These are phyloP conservation scores for Stomorhina lunata DNA, from an alignment of 2,888 invertebrate species.

Conservation along the genomic window DNA sequence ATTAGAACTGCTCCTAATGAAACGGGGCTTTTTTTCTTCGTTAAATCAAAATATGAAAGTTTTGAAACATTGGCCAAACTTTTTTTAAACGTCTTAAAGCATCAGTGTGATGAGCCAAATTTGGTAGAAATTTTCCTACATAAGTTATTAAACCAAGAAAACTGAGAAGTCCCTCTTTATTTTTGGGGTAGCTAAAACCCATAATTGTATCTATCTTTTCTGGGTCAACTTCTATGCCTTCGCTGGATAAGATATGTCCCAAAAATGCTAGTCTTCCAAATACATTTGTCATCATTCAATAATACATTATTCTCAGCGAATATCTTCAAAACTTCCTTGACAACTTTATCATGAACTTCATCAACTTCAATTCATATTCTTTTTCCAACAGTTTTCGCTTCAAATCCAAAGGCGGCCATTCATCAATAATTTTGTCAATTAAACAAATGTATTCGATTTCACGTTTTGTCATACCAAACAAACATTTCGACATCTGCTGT, in stretches of 20 bases:
- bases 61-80: slow-evolving; percentile 54
- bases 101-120: slow-evolving; percentile 68
- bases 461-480: not conserved
- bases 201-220: slow-evolving; percentile 66
- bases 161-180: slow-evolving; percentile 71
- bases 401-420: not conserved
- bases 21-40: slow-evolving; percentile 72
- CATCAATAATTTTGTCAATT: slow-evolving; percentile 13
- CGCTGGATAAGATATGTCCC: not conserved
- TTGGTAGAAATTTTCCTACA: slow-evolving; percentile 68
- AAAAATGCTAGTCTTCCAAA: slow-evolving; percentile 8
- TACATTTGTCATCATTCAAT: slow-evolving; percentile 5
- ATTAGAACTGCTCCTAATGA: slow-evolving; percentile 72
- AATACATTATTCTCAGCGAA: not conserved
- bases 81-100: slow-evolving; percentile 71
- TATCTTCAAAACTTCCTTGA: no score
- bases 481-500: slow-evolving; percentile 10
- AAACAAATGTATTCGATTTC: slow-evolving; percentile 4
- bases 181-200: slow-evolving; percentile 68
- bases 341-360: slow-evolving; percentile 2
- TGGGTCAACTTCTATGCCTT: slow-evolving; percentile 64
- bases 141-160: slow-evolving; percentile 72
- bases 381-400: slow-evolving; percentile 16
- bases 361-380: not conserved
- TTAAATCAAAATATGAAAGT: slow-evolving; percentile 71